Percentiles rank a stretch among this genome's conserved stretches.
Evolutionary conservation across 2,888 invertebrate species (phyloP).

Genomic region (Eupsilia transversa): DNA sequence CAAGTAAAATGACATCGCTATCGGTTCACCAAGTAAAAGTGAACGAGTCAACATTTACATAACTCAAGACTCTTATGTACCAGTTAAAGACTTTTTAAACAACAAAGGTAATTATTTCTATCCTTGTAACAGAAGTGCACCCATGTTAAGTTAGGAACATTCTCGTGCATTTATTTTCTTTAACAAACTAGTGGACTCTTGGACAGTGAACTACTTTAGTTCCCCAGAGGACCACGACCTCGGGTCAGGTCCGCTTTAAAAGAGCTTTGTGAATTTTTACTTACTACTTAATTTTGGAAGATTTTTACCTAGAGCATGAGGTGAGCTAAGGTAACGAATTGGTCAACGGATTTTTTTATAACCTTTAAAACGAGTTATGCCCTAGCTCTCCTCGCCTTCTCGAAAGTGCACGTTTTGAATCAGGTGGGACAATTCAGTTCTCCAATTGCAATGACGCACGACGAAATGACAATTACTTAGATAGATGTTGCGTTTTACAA

Average conservation of each 20-base stretch:
- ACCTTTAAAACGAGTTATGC: neutral
- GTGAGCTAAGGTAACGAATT: too few species aligned
- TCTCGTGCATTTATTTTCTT: constrained; percentile 9
- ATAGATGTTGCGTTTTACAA: neutral
- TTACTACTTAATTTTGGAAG: constrained; percentile 33
- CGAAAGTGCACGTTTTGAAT: too few species aligned
- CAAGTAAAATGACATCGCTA: neutral
- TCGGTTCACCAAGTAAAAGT: neutral
- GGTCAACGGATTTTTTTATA: neutral
- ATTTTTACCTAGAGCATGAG: constrained; percentile 14
- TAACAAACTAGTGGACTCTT: constrained; percentile 24
- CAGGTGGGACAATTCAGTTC: too few species aligned
- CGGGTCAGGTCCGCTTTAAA: constrained; percentile 33
- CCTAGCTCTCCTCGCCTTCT: too few species aligned
- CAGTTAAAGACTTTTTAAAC: too few species aligned
- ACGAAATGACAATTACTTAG: too few species aligned
- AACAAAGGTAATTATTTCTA: neutral
- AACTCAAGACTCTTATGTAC: too few species aligned
- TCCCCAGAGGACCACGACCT: constrained; percentile 42
- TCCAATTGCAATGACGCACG: neutral
- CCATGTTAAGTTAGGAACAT: neutral
- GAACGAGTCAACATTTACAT: too few species aligned
- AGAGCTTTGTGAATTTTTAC: constrained; percentile 57
- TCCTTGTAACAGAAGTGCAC: too few species aligned
- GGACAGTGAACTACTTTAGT: constrained; percentile 36